These are phyloP conservation scores for Lithophane semibrunnea DNA, from an alignment of 2,888 invertebrate species.

Conservation along the genomic window DNA sequence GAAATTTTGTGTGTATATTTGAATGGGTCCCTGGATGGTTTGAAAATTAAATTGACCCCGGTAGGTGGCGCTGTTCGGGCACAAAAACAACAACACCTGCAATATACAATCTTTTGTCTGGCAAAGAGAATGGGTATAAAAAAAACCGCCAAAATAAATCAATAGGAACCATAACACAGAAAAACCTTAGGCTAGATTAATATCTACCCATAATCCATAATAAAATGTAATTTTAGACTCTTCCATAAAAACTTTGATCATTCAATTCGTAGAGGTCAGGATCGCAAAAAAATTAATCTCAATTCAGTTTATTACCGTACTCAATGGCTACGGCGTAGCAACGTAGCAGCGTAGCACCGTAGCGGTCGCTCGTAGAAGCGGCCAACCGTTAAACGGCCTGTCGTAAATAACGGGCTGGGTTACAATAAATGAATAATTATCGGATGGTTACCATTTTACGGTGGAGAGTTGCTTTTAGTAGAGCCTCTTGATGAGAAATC, in stretches of 20 bases:
- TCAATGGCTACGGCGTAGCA: slow-evolving; percentile 69
- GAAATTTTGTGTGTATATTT: too few species aligned
- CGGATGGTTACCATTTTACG: slow-evolving; percentile 79
- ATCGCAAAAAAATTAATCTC: slow-evolving; percentile 60
- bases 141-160: background rate
- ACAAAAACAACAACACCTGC: background rate
- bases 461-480: slow-evolving; percentile 59
- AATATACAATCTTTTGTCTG: background rate
- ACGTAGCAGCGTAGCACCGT: slow-evolving; percentile 67
- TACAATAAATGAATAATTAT: slow-evolving; percentile 86
- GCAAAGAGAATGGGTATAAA: too few species aligned
- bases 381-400: slow-evolving; percentile 74
- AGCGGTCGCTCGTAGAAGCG: slow-evolving; percentile 73
- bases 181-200: background rate
- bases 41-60: too few species aligned
- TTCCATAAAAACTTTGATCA: slow-evolving; percentile 48
- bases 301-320: slow-evolving; percentile 57
- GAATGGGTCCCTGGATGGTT: too few species aligned
- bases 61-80: too few species aligned
- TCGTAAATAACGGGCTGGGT: slow-evolving; percentile 76
- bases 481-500: slow-evolving; percentile 57
- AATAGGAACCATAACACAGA: background rate
- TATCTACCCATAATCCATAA: slow-evolving; percentile 6
- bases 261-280: slow-evolving; percentile 46
- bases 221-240: slow-evolving; percentile 27